Evolutionary conservation across 2,113 vertebrate species (phyloP), one percentile per base, ranked within the genome.

Genomic region (Istiophorus platypterus): DNA sequence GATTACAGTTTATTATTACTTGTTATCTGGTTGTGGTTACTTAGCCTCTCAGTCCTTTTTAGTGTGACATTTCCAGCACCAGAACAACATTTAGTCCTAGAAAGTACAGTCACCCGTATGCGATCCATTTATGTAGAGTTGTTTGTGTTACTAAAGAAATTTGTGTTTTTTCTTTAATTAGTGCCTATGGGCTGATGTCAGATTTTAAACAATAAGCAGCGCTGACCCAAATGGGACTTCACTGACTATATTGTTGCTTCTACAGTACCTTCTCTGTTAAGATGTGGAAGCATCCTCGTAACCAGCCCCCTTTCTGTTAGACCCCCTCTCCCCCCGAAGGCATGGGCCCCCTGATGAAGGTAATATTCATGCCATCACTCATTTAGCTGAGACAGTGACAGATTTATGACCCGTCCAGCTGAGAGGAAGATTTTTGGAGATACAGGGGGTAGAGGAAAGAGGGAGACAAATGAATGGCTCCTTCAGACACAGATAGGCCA

Each of bases 321-420:
- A 72, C 69, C 61, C 72, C 56, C 37, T 65, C 78, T 56, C 80
- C 56, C 56, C 86, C 74, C 65, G 7, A 63, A 63, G 85, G 78
- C 85, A 58, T 14, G 41, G 83, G 88, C 90, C 92, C 91, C 92
- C 93, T 80, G 77, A 78, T 87, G 84, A 74, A 82, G 85, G 75
- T 69, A 89, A 91, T 93, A 92, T 90, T 92, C 93, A 88, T 83
- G 76, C 86, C 88, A 91, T 94, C 92, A 89, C 68, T 93, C 92
- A 91, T 89, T 84, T 69, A 81, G 62, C 79, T 76, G 76, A 81
- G 70, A 61, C 74, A 31, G 68, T 92, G 93, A 87, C 93, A 94
- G 93, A 93, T 95, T 95, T 95, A 93, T 94, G 92, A 89, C 92
- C 80, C 57, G 18, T 92, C 94, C 88, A 91, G 91, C 94, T 90